These are phyloP conservation scores for Pipistrellus nathusii DNA, from an alignment of 2,797 vertebrate genomes.

Conservation along the genomic window DNA sequence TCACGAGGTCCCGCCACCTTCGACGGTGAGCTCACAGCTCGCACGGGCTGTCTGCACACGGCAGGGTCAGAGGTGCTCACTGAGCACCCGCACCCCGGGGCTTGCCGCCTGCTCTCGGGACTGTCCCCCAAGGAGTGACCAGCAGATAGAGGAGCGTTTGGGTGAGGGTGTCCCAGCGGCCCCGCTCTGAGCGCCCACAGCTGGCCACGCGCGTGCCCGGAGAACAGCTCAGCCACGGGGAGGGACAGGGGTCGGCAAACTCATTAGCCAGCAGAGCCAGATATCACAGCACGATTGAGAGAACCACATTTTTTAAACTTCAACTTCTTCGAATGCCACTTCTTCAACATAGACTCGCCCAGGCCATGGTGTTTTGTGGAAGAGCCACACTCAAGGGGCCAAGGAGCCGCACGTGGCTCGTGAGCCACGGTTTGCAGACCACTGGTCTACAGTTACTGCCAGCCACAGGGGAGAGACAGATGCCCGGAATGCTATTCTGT, in stretches of 20 bases:
- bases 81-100: neutral
- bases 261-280: too few species aligned
- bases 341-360: too few species aligned
- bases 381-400: too few species aligned
- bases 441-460: too few species aligned
- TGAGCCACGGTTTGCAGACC: too few species aligned
- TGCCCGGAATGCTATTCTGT: neutral
- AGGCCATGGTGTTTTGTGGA: too few species aligned
- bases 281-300: too few species aligned
- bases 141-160: neutral
- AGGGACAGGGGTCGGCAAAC: neutral
- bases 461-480: neutral
- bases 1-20: accelerated
- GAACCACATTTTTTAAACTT: too few species aligned
- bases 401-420: too few species aligned
- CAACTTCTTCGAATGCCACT: too few species aligned
- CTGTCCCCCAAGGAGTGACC: neutral
- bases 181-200: neutral
- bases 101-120: neutral
- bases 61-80: neutral
- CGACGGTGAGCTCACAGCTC: neutral
- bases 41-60: neutral
- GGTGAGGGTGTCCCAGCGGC: neutral
- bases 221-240: neutral
- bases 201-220: neutral